Percentiles rank a stretch among this genome's conserved stretches.
phyloP scores from a whole-genome alignment of 2,888 invertebrate genomes.

The Ephialtes manifestator region DNA sequence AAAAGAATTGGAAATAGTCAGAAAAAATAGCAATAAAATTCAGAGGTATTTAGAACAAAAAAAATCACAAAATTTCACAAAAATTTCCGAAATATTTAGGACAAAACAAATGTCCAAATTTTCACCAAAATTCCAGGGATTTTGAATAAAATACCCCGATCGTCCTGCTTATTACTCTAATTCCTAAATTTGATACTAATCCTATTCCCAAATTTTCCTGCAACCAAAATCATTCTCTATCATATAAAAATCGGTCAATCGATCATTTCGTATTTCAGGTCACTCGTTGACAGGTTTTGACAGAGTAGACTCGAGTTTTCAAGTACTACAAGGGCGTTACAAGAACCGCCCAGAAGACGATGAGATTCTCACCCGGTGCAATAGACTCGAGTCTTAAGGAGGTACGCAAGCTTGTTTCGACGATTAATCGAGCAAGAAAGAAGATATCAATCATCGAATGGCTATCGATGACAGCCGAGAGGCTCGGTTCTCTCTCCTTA shows the following conservation, averaged over 20 bases:
- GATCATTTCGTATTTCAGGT: slow-evolving; percentile 10
- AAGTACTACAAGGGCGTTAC: slow-evolving; percentile 4
- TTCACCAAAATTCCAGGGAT: too few species aligned
- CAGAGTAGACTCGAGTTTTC: not conserved
- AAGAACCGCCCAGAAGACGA: slow-evolving; percentile 1
- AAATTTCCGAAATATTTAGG: too few species aligned
- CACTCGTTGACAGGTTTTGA: slow-evolving; percentile 30
- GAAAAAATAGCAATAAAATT: too few species aligned
- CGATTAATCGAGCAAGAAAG: slow-evolving; percentile 70
- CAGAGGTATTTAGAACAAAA: too few species aligned
- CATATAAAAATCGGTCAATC: slow-evolving; percentile 13
- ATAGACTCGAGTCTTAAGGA: not conserved
- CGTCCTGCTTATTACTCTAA: too few species aligned
- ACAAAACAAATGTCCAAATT: too few species aligned
- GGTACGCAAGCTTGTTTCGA: slow-evolving; percentile 27
- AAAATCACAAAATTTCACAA: too few species aligned
- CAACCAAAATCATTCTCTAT: not conserved
- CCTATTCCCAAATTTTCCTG: not conserved
- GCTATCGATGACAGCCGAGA: slow-evolving; percentile 67
- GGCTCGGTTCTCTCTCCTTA: slow-evolving; percentile 5
- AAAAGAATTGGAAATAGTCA: too few species aligned
- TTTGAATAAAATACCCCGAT: too few species aligned
- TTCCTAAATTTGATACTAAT: not conserved
- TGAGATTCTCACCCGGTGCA: not conserved
- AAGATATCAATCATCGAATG: slow-evolving; percentile 72